phyloP scores from a whole-genome alignment of 1,140 invertebrate species.

The Aphaenogaster ashmeadi region DNA sequence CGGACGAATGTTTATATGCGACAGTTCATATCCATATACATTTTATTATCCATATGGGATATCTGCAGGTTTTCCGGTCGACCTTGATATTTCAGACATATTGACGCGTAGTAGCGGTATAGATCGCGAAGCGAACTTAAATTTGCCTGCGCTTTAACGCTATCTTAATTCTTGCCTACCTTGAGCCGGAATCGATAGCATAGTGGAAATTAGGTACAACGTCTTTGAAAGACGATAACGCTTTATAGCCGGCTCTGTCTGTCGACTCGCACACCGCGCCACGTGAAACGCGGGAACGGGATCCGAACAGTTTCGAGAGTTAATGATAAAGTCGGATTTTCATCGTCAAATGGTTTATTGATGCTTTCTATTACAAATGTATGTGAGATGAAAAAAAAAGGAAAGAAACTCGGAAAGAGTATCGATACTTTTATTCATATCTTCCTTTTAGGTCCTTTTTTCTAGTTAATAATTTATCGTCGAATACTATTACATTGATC shows the following conservation, averaged over 20 bases:
- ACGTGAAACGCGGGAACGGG: constrained; percentile 36
- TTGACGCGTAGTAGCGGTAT: not conserved
- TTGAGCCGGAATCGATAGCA: constrained; percentile 40
- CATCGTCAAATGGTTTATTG: constrained; percentile 60
- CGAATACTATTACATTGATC: not conserved
- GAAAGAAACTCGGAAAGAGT: constrained; percentile 35
- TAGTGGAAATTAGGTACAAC: constrained; percentile 19
- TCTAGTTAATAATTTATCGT: not conserved
- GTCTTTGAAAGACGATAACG: constrained; percentile 37
- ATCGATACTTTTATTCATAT: constrained; percentile 41
- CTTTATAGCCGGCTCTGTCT: not conserved
- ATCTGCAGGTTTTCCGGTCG: constrained; percentile 28
- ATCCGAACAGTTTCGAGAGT: constrained; percentile 59
- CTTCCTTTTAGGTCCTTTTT: not conserved
- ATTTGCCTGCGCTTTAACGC: constrained; percentile 28
- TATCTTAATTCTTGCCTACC: constrained; percentile 53
- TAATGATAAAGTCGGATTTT: constrained; percentile 64
- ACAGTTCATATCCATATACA: not conserved
- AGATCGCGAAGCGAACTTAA: constrained; percentile 40
- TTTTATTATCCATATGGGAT: constrained; percentile 3
- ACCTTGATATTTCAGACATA: constrained; percentile 48
- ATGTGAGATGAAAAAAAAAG: constrained; percentile 27
- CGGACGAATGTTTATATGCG: not conserved
- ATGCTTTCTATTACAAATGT: constrained; percentile 59
- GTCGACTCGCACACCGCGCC: constrained; percentile 16